A percentile compares a stretch with the other conserved stretches of the same genome.
Conservation (phyloP, 2,888 invertebrate genomes). For the Schizotus pectinicornis region DNA sequence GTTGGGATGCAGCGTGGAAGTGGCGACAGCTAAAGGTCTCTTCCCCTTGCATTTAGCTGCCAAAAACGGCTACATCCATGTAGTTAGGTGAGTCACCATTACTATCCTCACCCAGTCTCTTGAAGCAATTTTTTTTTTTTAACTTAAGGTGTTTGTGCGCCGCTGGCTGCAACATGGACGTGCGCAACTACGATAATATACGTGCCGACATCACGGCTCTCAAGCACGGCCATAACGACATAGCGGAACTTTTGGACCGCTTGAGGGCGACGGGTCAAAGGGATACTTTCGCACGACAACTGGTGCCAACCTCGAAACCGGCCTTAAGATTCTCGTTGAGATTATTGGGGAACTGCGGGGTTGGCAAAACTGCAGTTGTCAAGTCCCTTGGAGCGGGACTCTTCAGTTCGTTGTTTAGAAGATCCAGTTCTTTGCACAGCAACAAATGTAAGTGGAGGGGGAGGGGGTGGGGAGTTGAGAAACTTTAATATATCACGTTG, state of each 20-base stretch:
- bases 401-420: constrained; percentile 69
- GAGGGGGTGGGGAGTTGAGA: no score
- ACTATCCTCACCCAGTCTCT: no score
- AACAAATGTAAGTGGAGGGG: constrained; percentile 58
- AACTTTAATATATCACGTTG: no score
- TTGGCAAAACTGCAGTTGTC: constrained; percentile 73
- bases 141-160: constrained; percentile 67
- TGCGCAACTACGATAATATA: constrained; percentile 72
- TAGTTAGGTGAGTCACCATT: constrained; percentile 67
- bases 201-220: constrained; percentile 79
- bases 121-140: constrained; percentile 3
- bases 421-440: constrained; percentile 61
- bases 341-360: constrained; percentile 73
- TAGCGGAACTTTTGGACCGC: constrained; percentile 70
- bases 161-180: constrained; percentile 73
- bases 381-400: constrained; percentile 72
- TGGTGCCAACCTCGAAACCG: constrained; percentile 65
- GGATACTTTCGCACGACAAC: constrained; percentile 61
- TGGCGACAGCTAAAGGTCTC: constrained; percentile 65
- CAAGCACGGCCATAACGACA: constrained; percentile 73
- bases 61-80: constrained; percentile 72
- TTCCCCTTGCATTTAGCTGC: constrained; percentile 76
- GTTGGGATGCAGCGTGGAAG: constrained; percentile 67
- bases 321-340: constrained; percentile 70
- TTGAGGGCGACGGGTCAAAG: constrained; percentile 65